Evolutionary conservation across 2,113 vertebrate genomes (phyloP), one percentile per base, ranked within the genome.

Genomic region (Melanerpes aurifrons): DNA sequence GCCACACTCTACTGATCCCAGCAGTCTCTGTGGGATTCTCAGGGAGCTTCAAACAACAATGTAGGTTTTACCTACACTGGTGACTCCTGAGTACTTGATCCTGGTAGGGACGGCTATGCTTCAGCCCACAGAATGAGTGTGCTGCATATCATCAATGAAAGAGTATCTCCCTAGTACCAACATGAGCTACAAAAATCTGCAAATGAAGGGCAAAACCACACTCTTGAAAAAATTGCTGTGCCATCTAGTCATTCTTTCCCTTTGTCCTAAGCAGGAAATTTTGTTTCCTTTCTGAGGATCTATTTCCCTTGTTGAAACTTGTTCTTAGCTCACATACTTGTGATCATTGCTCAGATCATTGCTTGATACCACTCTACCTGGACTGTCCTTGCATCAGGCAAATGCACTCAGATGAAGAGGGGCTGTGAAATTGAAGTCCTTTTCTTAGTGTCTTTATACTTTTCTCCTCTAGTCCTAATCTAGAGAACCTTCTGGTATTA

Each of bases 11-110:
- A 3, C 57, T 86, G 86, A 67, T 94, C 64, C 80, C 16, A 31
- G 29, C n/a, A 76, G 61, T 63, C 89, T 67, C 91, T 86, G 26
- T 32, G 76, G 83, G 57, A 63, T 93, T 92, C 62, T 84, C 66
- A 70, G 73, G 45, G 68, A 86, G 26, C 64, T 82, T 82, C 72
- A 70, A 15, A 72, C 28, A 62, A 62, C 67, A 63, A 3, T 31
- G 29, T 61, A 82, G 64, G 57, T 69, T 61, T 87, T 87, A 85
- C 54, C 75, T 72, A 3, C 35, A 22, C 35, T 21, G 12, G 9
- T 91, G 75, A 24, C 32, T 87, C 28, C 75, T 85, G 85, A 9
- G 32, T 78, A 9, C 78, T 75, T 67, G 45, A 72, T 75, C 71
- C 74, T 93, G 32, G 8, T 2, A 85, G 31, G 57, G 21, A 28